Evolutionary conservation across 2,888 invertebrate species (phyloP), one percentile per base, ranked within the genome.

Genomic region (Heliconius sara): DNA sequence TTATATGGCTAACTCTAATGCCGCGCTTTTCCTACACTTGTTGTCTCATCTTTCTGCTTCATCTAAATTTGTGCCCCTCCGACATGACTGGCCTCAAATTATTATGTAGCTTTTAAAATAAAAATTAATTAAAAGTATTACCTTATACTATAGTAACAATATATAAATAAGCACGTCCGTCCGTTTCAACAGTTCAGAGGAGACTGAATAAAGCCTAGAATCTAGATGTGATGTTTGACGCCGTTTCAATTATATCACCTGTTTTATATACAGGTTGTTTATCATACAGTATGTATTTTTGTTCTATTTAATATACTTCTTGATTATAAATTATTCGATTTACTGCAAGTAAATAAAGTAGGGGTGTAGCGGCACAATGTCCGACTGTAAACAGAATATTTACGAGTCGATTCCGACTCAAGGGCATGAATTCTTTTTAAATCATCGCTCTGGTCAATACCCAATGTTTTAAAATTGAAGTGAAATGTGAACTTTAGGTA

Each of bases 241-340:
- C 57, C 71, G 63, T 60, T 77, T 71, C 66, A 77, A 81, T 81
- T 81, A 77, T 81, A 77, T 77, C 79, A 79, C 77, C 79, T 81
- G 65, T 77, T 68, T 68, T 25, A n/a, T 74, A 68, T 75, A 81
- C 74, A 79, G 73, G 52, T 3, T 77, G 81, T n/a, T 60, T 57
- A 5, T 9, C 52, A 7, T 52, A 22, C 7, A 52, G 7, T 52
- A 22, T 19, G 19, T 52, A 52, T 52, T 52, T 52, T 52, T 52
- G 7, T 60, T 60, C 1, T 60, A 10, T 60, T 60, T n/a, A n/a
- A n/a, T 10, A 52, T n/a, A 60, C 10, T n/a, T 3, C 1, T 60
- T n/a, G 10, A 12, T 60, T n/a, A n/a, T 60, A 10, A 10, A n/a
- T n/a, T 60, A 60, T 4, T 60, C 60, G n/a, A n/a, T 10, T 57